Conservation (phyloP, 2,113 vertebrate species). For the Haplochromis burtoni region DNA sequence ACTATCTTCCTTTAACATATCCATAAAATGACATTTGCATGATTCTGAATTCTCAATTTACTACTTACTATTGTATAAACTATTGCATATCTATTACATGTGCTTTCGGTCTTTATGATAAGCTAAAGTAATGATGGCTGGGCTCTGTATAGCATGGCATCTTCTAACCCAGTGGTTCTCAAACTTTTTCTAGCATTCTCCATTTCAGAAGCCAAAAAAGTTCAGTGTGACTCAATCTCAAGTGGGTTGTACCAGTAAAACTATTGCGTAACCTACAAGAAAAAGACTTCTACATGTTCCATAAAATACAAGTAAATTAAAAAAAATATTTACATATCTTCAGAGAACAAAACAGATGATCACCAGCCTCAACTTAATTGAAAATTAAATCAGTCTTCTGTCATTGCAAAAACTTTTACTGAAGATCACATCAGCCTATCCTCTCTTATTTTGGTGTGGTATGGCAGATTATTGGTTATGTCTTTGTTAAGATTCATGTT, state of each 20-base stretch:
- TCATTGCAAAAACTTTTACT: background rate
- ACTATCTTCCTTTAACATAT: background rate
- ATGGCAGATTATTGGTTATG: background rate
- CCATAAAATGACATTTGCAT: background rate
- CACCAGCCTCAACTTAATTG: accelerated
- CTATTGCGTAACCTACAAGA: background rate
- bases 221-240: background rate
- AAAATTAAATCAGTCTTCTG: background rate
- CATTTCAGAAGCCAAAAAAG: background rate
- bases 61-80: background rate
- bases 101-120: background rate
- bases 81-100: background rate
- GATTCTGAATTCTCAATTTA: background rate
- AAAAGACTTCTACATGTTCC: background rate
- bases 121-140: background rate
- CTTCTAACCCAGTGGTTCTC: background rate
- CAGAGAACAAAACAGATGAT: background rate
- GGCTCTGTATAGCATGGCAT: background rate
- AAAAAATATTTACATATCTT: background rate
- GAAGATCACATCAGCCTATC: background rate
- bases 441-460: background rate
- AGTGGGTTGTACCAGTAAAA: background rate
- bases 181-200: background rate
- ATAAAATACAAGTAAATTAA: background rate
- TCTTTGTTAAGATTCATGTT: background rate